These are phyloP conservation scores for Tympanuchus pallidicinctus DNA, from an alignment of 2,113 vertebrate species.

Conservation along the genomic window DNA sequence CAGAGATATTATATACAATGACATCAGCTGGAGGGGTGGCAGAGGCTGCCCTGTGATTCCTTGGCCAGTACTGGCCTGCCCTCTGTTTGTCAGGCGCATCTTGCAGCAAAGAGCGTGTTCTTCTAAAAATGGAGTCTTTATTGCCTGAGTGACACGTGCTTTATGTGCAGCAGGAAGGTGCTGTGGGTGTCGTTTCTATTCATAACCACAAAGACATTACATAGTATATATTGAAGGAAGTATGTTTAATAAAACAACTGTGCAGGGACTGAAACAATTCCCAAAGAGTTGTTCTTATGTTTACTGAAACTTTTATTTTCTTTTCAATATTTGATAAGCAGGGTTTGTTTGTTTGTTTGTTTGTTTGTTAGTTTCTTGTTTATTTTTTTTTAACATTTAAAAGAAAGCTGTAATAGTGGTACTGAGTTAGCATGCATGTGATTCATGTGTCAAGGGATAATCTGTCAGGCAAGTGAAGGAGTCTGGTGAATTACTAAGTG, in stretches of 20 bases:
- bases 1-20: constrained; percentile 42
- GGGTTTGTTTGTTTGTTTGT: background rate
- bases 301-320: background rate
- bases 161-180: constrained; percentile 28
- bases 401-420: background rate
- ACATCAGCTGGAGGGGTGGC: constrained; percentile 26
- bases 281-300: background rate
- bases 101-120: background rate
- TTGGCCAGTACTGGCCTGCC: background rate
- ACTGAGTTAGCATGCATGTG: background rate
- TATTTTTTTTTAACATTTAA: background rate
- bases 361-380: too few relatives aligned
- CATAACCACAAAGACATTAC: background rate
- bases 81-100: constrained; percentile 34
- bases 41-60: constrained; percentile 5
- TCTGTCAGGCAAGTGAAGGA: background rate
- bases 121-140: constrained; percentile 73
- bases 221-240: background rate
- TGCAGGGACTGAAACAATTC: background rate
- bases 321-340: background rate
- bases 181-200: background rate
- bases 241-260: background rate
- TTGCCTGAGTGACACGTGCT: background rate
- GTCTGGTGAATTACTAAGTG: background rate
- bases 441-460: background rate